Conservation (phyloP, 2,113 vertebrate genomes). For the Nycticebus coucang region DNA sequence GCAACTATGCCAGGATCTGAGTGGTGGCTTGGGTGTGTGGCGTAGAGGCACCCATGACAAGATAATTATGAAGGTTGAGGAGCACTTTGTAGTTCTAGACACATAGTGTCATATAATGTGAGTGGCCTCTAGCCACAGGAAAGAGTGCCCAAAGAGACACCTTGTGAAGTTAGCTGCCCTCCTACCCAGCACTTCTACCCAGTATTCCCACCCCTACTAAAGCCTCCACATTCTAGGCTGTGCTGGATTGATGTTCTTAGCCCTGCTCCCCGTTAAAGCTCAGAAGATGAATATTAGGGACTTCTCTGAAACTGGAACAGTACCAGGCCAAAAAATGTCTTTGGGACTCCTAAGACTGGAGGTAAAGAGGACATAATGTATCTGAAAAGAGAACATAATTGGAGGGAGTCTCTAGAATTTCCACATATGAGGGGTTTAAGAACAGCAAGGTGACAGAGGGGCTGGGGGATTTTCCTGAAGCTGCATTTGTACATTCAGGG, state of each 20-base stretch:
- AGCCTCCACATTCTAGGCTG: background rate
- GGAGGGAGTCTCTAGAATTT: background rate
- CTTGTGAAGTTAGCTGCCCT: background rate
- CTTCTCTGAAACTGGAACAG: background rate
- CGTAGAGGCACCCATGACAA: background rate
- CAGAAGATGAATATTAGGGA: background rate
- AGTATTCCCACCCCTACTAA: too few species aligned
- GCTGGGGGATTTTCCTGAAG: background rate
- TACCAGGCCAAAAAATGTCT: background rate
- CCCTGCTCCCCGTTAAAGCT: background rate
- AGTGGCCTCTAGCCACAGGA: background rate
- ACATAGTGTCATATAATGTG: rapidly evolving
- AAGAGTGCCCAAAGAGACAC: background rate
- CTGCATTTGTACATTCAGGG: background rate
- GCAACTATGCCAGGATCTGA: too few species aligned
- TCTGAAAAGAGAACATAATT: background rate
- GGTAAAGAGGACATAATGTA: background rate
- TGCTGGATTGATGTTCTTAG: background rate
- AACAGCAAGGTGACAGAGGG: background rate
- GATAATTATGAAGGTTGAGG: background rate
- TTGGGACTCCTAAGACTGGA: background rate
- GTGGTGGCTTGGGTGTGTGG: too few species aligned
- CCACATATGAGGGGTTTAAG: background rate
- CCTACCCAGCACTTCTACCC: too few species aligned
- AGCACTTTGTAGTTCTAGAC: background rate